A percentile compares a stretch with the other conserved stretches of the same genome.
phyloP scores from a whole-genome alignment of 2,113 vertebrate genomes.

The Oenanthe melanoleuca region DNA sequence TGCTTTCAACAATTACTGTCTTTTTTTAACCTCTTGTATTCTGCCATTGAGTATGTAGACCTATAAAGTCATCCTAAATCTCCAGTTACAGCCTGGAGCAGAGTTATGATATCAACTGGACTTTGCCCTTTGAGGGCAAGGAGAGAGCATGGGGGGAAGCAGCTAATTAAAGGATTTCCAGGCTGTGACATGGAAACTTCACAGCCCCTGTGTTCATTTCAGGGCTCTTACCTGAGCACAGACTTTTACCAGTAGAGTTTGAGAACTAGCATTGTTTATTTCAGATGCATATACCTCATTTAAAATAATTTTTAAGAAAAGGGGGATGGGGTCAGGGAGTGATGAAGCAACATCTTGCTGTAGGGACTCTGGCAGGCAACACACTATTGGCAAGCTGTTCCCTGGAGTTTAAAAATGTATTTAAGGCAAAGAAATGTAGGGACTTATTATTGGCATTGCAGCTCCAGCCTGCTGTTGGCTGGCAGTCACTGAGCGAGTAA shows the following conservation, averaged over 20 bases:
- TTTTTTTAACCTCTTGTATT: not conserved
- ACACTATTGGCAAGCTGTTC: not conserved
- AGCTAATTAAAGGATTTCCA: not conserved
- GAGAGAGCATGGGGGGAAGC: not conserved
- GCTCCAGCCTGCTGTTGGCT: not conserved
- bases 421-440: not conserved
- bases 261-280: not conserved
- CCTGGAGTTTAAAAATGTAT: not conserved
- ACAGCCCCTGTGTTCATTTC: not conserved
- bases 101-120: not conserved
- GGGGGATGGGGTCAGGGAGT: fast-evolving
- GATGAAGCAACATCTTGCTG: not conserved
- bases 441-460: not conserved
- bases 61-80: not conserved
- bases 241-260: not conserved
- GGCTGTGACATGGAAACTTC: not conserved
- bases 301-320: not conserved
- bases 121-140: not conserved
- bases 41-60: not conserved
- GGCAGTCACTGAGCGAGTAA: not conserved
- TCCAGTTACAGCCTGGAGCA: not conserved
- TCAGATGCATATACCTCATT: not conserved
- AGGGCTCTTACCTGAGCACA: not conserved
- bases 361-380: not conserved
- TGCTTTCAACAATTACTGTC: not conserved